Base-by-base conservation (phyloP, 2,888 invertebrate genomes). In the Machimus rusticus region DNA sequence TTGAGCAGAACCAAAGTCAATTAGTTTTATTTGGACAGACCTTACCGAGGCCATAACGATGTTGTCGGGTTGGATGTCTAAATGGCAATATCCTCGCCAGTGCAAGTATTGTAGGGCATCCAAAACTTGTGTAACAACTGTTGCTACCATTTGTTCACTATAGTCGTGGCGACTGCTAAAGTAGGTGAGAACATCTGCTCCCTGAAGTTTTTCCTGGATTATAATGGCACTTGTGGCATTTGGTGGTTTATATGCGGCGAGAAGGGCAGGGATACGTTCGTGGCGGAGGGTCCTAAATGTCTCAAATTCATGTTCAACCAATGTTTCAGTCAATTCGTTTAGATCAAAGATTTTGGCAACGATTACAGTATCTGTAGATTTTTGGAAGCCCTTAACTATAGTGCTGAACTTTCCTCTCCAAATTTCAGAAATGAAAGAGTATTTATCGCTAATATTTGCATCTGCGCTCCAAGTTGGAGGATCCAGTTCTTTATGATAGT, bases 21-120 rank as follows among this genome's bases (percentile, higher is more conserved):
- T 96, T 77, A 99, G 93, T 93, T 99, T 99, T 2, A 99, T 95
- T 92, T 97, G 96, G 9, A 96, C 95, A 0, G 96, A 96, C 89
- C 98, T 94, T 19, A 97, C 96, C 0, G 96, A 96, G 1, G 96
- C 95, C 96, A 99, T 97, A 3, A 99, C 97, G 34, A 99, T 95
- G 92, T 99, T 99, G 91, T 98, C 98, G 0, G 99, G 99, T 92
- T 99, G 98, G 81, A 99, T 93, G 92, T 98, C 97, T 88, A 98
- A 93, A 92, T 98, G 98, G 90, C 97, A 96, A 89, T 96, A 95
- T 2, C 98, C 98, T 90, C 97, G 94, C 97, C 98, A 98, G 92
- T 99, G 99, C 66, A 99, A 93, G 92, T 98, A 99, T 93, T 99
- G 98, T 0, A 99, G 93, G 0, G 96, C 99, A 91, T 98, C 98